phyloP scores from a whole-genome alignment of 2,113 vertebrate species.

The Prionailurus viverrinus region DNA sequence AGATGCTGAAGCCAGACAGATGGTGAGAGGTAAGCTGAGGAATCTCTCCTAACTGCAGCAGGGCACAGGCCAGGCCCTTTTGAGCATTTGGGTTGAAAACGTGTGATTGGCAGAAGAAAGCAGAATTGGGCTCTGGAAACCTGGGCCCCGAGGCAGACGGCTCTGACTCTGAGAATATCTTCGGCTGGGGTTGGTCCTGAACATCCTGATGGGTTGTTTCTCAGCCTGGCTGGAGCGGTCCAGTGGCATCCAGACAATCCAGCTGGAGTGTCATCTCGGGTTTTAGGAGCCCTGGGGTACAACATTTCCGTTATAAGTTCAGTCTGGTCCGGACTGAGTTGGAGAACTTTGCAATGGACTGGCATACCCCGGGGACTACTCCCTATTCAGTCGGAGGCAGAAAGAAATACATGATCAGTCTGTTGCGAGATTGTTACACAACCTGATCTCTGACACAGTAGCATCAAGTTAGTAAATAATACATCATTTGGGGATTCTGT shows the following conservation, averaged over 20 bases:
- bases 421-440: background rate
- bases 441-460: background rate
- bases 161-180: background rate
- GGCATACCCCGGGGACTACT: background rate
- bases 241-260: background rate
- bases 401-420: background rate
- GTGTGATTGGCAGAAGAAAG: background rate
- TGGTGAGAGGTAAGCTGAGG: background rate
- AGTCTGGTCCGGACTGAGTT: background rate
- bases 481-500: constrained; percentile 25
- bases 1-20: background rate
- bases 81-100: background rate
- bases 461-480: constrained; percentile 24
- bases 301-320: background rate
- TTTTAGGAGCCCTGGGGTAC: background rate
- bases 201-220: background rate
- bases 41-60: background rate
- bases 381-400: background rate
- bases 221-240: background rate
- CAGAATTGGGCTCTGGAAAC: background rate
- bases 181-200: too few species aligned
- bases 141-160: accelerated
- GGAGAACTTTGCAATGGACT: background rate
- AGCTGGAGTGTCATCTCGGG: too few species aligned
- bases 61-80: background rate